Evolutionary conservation across 2,113 vertebrate species (phyloP).

Genomic region (Myotis lucifugus): DNA sequence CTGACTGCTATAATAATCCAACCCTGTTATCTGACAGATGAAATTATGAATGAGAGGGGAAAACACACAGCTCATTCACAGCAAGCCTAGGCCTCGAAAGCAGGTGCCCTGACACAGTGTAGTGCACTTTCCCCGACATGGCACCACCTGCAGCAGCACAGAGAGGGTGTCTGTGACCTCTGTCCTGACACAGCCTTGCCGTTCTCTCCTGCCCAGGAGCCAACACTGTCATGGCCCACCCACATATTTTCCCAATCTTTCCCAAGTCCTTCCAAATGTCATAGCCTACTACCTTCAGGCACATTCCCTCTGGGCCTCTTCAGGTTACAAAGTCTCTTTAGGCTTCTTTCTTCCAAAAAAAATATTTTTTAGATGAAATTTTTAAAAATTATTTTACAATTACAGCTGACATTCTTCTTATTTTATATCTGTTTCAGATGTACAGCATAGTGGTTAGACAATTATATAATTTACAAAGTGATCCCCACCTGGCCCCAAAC

Average conservation of each 20-base stretch:
- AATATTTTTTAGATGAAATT: background rate
- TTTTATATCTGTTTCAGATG: background rate
- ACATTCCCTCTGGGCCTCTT: background rate
- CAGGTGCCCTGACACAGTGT: background rate
- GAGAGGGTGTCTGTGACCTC: background rate
- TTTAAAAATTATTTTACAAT: background rate
- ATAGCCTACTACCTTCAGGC: background rate
- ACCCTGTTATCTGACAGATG: background rate
- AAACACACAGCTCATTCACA: background rate
- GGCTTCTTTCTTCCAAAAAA: constrained; percentile 1
- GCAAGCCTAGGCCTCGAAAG: background rate
- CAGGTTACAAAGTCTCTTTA: background rate
- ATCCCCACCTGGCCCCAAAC: background rate
- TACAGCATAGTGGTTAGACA: background rate
- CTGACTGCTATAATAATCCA: background rate
- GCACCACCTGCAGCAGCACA: background rate
- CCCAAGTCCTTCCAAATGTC: background rate
- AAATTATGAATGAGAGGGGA: background rate
- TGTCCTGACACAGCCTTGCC: background rate
- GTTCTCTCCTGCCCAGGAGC: background rate
- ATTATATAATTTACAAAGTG: background rate
- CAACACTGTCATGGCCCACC: background rate
- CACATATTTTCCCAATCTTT: background rate
- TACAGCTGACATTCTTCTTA: background rate
- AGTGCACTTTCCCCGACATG: fast-evolving